Base-by-base conservation (phyloP, 2,797 vertebrate genomes). In the Taenioides sp. region DNA sequence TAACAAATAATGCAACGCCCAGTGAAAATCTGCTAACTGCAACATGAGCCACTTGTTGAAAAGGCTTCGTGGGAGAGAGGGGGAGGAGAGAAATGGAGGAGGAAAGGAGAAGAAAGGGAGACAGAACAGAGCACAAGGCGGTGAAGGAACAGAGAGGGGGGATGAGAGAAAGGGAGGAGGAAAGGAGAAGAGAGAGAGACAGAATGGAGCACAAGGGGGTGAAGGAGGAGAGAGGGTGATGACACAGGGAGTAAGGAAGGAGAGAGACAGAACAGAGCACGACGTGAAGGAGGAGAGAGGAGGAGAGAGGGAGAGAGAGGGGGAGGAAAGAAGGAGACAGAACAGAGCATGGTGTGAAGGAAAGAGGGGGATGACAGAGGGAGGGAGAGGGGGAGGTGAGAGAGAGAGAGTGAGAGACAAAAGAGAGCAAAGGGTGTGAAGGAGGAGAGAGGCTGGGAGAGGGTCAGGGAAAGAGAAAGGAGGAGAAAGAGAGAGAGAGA, bases 1-100 rank as follows among this genome's bases (percentile, higher is more conserved):
- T 64, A 86, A 84, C 80, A 88, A 88, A 87, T 71, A 84, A 80
- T 27, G 77, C 76, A 12, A 63, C 73, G 80, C 77, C 69, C 77
- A 72, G 40, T 22, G 43, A 65, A 86, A 74, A 85, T 88, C 87
- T 83, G 91, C 90, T 81, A 87, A 91, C 79, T 80, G 18, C 7
- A 50, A 71, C 68, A 25, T 74, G 65, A 87, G 71, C 3, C 40
- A 28, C 62, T 72, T 68, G 74, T 69, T 73, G 67, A 71, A 34
- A 80, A 70, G 74, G 74, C 68, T 65, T 25, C 71, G 69, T 50
- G 25, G 0, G 10, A 55, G n/a, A 22, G n/a, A 54, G 52, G 52
- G 20, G 9, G 52, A 10, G 1, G 18, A 9, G 7, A 18, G 7
- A 5, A 20, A 9, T 20, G 17, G 4, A 9, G 7, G 20, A 6